phyloP scores from a whole-genome alignment of 1,140 invertebrate species.

The Metaphire vulgaris region DNA sequence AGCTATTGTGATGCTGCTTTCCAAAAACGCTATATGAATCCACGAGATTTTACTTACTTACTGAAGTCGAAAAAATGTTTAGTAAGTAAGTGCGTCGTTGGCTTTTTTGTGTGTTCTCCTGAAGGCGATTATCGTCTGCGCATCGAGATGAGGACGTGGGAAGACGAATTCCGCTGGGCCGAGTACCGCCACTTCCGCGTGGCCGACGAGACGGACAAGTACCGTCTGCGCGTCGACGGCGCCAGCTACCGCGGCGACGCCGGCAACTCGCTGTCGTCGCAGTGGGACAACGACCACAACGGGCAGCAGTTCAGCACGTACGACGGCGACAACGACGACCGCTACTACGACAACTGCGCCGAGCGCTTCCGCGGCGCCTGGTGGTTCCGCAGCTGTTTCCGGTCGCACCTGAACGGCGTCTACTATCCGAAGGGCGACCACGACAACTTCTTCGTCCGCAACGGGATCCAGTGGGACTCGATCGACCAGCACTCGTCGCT shows the following conservation, averaged over 20 bases:
- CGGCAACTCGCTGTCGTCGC: slow-evolving; percentile 48
- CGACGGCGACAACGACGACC: slow-evolving; percentile 67
- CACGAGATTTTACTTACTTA: too few species aligned
- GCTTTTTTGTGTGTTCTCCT: too few species aligned
- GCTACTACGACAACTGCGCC: slow-evolving; percentile 65
- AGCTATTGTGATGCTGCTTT: too few species aligned
- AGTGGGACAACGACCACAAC: slow-evolving; percentile 58
- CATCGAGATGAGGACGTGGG: slow-evolving; percentile 62
- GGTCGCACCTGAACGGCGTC: slow-evolving; percentile 84
- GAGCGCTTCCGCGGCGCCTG: slow-evolving; percentile 55
- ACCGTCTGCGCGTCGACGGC: slow-evolving; percentile 60
- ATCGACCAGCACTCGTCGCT: slow-evolving; percentile 47
- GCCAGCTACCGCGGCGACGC: slow-evolving; percentile 62
- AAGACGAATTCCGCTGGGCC: slow-evolving; percentile 56
- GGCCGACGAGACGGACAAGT: slow-evolving; percentile 61
- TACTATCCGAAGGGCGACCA: slow-evolving; percentile 55
- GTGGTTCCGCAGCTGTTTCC: slow-evolving; percentile 73
- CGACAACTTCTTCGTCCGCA: slow-evolving; percentile 45
- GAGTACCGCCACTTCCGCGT: slow-evolving; percentile 65
- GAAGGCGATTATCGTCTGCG: slow-evolving; percentile 55
- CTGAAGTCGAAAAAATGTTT: too few species aligned
- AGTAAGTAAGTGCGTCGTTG: too few species aligned
- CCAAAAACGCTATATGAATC: too few species aligned
- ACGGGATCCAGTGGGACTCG: slow-evolving; percentile 51
- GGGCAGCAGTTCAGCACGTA: slow-evolving; percentile 66